These are phyloP conservation scores for Drosophila percnosoma DNA, from an alignment of 2,888 invertebrate genomes.

Conservation along the genomic window DNA sequence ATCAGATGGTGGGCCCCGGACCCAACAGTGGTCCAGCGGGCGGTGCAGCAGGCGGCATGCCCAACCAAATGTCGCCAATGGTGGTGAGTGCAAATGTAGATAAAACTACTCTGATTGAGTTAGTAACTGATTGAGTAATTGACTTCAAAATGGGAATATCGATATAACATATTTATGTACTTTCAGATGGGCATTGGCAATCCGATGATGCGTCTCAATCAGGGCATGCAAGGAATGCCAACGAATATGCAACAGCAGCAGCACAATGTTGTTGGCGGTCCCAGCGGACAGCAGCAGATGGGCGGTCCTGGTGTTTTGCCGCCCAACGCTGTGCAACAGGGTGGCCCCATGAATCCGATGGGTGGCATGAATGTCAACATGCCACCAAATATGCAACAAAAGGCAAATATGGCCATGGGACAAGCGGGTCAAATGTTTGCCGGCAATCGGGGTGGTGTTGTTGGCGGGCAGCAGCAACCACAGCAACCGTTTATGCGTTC, in stretches of 20 bases:
- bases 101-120: not conserved
- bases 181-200: conserved; percentile 81
- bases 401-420: conserved; percentile 83
- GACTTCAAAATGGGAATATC: not conserved
- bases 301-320: conserved; percentile 71
- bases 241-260: conserved; percentile 85
- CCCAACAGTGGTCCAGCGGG: conserved; percentile 83
- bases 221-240: conserved; percentile 84
- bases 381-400: conserved; percentile 82
- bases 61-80: conserved; percentile 59
- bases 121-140: not conserved
- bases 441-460: conserved; percentile 87
- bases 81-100: conserved; percentile 40
- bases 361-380: conserved; percentile 77
- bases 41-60: conserved; percentile 52
- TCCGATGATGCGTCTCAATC: conserved; percentile 85
- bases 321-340: conserved; percentile 77
- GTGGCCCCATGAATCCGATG: conserved; percentile 81
- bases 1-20: conserved; percentile 80
- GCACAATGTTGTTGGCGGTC: conserved; percentile 76
- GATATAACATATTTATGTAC: not conserved
- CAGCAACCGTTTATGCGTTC: conserved; percentile 92
- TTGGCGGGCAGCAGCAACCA: conserved; percentile 83
- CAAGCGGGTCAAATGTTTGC: conserved; percentile 85
- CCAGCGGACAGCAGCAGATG: conserved; percentile 65